Conservation (phyloP, 2,113 vertebrate genomes). For the Taurulus bubalis region DNA sequence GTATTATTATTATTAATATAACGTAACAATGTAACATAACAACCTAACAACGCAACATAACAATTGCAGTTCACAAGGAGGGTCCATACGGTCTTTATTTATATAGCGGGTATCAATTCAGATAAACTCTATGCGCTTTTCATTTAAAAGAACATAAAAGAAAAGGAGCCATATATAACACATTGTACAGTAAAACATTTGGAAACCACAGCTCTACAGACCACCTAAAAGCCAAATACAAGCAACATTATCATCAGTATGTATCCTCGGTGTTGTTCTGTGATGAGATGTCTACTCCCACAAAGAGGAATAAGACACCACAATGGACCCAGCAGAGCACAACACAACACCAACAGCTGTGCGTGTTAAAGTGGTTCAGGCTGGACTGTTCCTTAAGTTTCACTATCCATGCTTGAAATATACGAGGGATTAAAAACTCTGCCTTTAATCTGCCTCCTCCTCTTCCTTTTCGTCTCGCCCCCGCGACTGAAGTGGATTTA, state of each 20-base stretch:
- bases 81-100: background rate
- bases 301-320: background rate
- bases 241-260: background rate
- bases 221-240: no score
- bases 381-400: constrained; percentile 42
- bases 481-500: constrained; percentile 57
- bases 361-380: background rate
- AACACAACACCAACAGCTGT: background rate
- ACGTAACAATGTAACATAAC: no score
- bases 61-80: background rate
- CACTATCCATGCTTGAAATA: constrained; percentile 42
- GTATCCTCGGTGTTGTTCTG: background rate
- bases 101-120: no score
- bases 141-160: no score
- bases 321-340: constrained; percentile 10
- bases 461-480: constrained; percentile 7
- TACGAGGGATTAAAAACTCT: constrained; percentile 37
- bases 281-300: background rate
- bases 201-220: background rate
- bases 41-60: no score
- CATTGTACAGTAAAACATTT: no score
- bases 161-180: no score
- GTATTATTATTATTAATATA: no score
- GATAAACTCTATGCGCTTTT: no score
- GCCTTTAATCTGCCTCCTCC: constrained; percentile 47